phyloP scores from a whole-genome alignment of 2,888 invertebrate species.

The Callyntrura guangdongensis region DNA sequence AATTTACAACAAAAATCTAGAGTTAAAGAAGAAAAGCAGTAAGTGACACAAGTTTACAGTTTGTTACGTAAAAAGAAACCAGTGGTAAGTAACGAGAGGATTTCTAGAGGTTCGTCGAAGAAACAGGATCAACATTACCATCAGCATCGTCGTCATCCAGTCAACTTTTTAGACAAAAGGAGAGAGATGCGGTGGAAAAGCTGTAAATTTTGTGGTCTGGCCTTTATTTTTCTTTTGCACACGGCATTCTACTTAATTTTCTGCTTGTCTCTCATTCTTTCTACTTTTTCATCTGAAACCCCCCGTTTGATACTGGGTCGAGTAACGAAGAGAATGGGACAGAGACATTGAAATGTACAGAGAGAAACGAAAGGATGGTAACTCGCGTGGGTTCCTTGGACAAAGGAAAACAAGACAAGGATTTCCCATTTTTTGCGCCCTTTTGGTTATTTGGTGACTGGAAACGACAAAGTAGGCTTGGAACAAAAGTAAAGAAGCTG shows the following conservation, averaged over 20 bases:
- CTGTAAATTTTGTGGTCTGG: neutral
- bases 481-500: too few relatives aligned
- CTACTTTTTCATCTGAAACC: neutral
- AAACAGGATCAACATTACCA: too few relatives aligned
- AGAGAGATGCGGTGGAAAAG: neutral
- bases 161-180: neutral
- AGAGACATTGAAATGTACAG: neutral
- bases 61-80: too few relatives aligned
- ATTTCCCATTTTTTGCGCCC: neutral
- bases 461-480: too few relatives aligned
- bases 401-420: neutral
- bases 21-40: neutral
- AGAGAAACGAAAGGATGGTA: neutral
- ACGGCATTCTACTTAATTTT: conserved; percentile 8
- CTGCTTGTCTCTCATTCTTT: neutral
- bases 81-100: too few relatives aligned
- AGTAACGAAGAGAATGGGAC: neutral
- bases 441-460: too few relatives aligned
- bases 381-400: neutral
- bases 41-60: neutral
- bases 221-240: neutral
- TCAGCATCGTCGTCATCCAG: too few relatives aligned
- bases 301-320: neutral
- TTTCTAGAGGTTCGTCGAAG: too few relatives aligned
- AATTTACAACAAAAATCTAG: neutral